phyloP scores from a whole-genome alignment of 2,888 invertebrate species.

The Drosophila emarginata region DNA sequence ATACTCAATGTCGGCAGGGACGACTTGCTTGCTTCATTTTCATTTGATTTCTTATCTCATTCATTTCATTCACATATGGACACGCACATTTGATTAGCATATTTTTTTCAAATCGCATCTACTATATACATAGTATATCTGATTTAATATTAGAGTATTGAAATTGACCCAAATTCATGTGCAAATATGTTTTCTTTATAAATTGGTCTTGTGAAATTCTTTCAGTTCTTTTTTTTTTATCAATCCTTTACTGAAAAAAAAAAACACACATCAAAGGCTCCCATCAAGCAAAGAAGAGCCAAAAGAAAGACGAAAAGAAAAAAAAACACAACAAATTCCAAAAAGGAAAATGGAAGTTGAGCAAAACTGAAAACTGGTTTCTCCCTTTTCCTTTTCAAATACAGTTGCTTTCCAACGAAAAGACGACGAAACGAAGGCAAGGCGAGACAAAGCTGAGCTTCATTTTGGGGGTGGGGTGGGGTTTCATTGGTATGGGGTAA shows the following conservation, averaged over 20 bases:
- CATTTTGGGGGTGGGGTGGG: conserved; percentile 14
- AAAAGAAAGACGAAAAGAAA: conserved; percentile 24
- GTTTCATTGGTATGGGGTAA: background rate
- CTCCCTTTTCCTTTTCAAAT: conserved; percentile 82
- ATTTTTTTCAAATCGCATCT: conserved; percentile 3
- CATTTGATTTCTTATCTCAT: conserved; percentile 30
- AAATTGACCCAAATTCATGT: conserved; percentile 68
- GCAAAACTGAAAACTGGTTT: conserved; percentile 62
- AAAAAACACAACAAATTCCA: conserved; percentile 42
- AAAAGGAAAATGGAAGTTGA: conserved; percentile 71
- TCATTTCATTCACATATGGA: conserved; percentile 47
- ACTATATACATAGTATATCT: background rate
- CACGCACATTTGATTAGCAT: conserved; percentile 64
- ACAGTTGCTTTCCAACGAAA: conserved; percentile 80
- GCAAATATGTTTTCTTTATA: conserved; percentile 63
- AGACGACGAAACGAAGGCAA: conserved; percentile 1
- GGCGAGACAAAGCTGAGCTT: conserved; percentile 14
- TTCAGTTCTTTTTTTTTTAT: no score
- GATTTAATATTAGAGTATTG: background rate
- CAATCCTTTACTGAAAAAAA: background rate
- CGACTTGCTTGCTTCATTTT: no score
- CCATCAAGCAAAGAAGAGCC: background rate
- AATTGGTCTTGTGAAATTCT: conserved; percentile 25
- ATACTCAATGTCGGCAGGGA: no score
- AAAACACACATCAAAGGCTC: background rate